Evolutionary conservation across 2,797 vertebrate species (phyloP).

Genomic region (Oreortyx pictus): DNA sequence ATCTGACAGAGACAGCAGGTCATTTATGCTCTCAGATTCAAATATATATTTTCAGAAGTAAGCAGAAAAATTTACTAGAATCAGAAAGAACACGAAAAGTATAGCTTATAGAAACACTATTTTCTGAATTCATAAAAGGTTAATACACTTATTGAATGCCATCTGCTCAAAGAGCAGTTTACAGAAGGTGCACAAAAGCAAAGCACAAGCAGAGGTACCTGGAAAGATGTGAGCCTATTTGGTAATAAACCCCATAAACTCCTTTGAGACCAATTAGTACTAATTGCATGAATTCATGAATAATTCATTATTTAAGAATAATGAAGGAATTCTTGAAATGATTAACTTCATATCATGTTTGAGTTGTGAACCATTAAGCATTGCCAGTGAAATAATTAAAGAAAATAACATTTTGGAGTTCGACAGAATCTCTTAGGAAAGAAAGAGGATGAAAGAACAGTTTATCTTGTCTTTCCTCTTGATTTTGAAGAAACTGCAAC

Average conservation of each 20-base stretch:
- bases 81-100: not conserved
- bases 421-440: not conserved
- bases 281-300: not conserved
- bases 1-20: not conserved
- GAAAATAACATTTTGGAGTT: not conserved
- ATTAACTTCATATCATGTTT: not conserved
- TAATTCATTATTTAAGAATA: not conserved
- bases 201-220: not conserved
- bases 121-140: not conserved
- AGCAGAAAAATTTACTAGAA: not conserved
- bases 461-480: not conserved
- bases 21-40: not conserved
- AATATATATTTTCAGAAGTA: not conserved
- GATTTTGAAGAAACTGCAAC: not conserved
- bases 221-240: not conserved
- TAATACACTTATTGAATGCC: not conserved
- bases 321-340: not conserved
- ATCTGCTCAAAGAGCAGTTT: not conserved
- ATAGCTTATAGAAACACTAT: not conserved
- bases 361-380: not conserved
- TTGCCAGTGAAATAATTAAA: not conserved
- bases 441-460: rapidly evolving
- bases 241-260: not conserved
- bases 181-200: not conserved
- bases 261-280: slow-evolving; percentile 1